Evolutionary conservation across 2,888 invertebrate genomes (phyloP).

Genomic region (Biston betularia): DNA sequence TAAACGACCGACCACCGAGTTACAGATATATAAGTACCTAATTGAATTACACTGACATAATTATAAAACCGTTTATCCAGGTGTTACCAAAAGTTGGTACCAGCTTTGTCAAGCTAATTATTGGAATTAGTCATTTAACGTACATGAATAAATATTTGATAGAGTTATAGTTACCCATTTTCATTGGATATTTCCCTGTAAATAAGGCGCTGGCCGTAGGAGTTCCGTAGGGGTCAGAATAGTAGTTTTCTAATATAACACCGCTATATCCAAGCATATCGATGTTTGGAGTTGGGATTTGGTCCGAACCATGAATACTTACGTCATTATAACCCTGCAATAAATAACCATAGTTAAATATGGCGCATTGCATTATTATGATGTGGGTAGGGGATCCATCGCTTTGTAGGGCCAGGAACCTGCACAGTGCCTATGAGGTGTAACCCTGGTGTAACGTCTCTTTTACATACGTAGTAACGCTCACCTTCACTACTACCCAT

Average conservation of each 20-base stretch:
- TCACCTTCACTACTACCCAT: too few relatives aligned
- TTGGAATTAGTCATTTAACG: slow-evolving; percentile 1
- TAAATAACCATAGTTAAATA: background rate
- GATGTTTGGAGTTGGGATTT: slow-evolving; percentile 95
- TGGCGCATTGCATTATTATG: too few relatives aligned
- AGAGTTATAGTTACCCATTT: slow-evolving; percentile 84
- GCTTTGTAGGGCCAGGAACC: too few relatives aligned
- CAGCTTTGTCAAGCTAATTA: slow-evolving; percentile 12
- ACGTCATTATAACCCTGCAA: slow-evolving; percentile 95
- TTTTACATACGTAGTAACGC: too few relatives aligned
- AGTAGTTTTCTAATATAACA: slow-evolving; percentile 92
- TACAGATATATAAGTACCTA: background rate
- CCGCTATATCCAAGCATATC: slow-evolving; percentile 94
- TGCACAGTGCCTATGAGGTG: too few relatives aligned
- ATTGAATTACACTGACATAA: slow-evolving; percentile 4
- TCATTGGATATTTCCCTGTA: slow-evolving; percentile 93
- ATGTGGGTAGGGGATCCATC: background rate
- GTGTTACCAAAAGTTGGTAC: slow-evolving; percentile 11
- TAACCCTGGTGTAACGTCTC: too few relatives aligned
- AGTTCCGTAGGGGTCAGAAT: slow-evolving; percentile 92
- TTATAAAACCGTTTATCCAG: slow-evolving; percentile 10
- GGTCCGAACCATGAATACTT: slow-evolving; percentile 93
- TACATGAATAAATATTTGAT: slow-evolving; percentile 6
- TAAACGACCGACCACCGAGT: background rate
- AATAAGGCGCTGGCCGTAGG: slow-evolving; percentile 91